Percentiles rank a stretch among this genome's conserved stretches.
Evolutionary conservation across 2,113 vertebrate genomes (phyloP).

Genomic region (Rhinoderma darwinii): DNA sequence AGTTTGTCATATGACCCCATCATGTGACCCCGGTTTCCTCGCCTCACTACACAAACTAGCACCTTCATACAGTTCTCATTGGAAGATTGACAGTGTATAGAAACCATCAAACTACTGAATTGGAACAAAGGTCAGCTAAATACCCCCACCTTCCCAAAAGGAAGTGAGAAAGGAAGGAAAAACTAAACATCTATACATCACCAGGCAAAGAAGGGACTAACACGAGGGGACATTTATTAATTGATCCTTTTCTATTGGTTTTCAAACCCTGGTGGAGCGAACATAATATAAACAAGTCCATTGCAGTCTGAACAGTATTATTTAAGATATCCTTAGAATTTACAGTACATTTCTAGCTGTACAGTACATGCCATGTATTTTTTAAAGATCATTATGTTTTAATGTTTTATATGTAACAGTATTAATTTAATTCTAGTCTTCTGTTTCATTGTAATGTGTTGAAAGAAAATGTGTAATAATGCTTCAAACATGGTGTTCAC

Average conservation of each 20-base stretch:
- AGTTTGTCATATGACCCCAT: constrained; percentile 10
- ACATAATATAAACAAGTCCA: not conserved
- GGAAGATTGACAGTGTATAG: constrained; percentile 22
- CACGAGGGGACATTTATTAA: not conserved
- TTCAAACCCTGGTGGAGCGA: not conserved
- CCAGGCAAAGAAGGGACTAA: not conserved
- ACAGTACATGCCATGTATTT: constrained; percentile 27
- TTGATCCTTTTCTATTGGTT: not conserved
- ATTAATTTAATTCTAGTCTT: constrained; percentile 56
- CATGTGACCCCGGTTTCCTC: not conserved
- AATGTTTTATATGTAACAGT: constrained; percentile 54
- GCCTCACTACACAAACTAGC: constrained; percentile 16
- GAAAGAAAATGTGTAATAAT: constrained; percentile 35
- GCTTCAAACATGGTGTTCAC: constrained; percentile 15
- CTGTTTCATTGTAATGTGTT: constrained; percentile 29
- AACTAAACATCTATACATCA: constrained; percentile 20
- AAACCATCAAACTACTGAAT: constrained; percentile 2
- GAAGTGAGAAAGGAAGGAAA: constrained; percentile 17
- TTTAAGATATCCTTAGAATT: constrained; percentile 18
- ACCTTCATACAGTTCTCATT: constrained; percentile 21
- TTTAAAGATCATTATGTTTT: constrained; percentile 31
- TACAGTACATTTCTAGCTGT: constrained; percentile 31
- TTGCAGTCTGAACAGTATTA: constrained; percentile 49
- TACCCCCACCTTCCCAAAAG: not conserved
- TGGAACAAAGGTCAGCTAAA: constrained; percentile 32